Conservation (phyloP, 64 coral and sea anemone species). For the Pocillopora damicornis region DNA sequence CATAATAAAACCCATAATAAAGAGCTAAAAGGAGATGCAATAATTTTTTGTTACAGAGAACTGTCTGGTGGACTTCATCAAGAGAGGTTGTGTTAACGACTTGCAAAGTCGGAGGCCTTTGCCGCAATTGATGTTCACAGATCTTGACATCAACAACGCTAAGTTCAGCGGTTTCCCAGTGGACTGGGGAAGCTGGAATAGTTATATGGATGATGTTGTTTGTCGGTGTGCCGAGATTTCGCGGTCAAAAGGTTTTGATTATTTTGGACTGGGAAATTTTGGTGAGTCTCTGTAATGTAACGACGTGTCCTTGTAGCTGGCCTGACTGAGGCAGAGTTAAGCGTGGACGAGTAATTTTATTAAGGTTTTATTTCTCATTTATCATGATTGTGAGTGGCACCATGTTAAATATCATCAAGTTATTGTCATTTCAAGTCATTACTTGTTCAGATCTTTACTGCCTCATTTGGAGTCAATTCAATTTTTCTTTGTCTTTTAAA, state of each 20-base stretch:
- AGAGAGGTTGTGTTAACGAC: slow-evolving; percentile 71
- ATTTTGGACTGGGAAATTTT: slow-evolving; percentile 61
- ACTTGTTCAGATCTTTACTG: no score
- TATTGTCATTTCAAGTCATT: no score
- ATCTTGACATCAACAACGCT: slow-evolving; percentile 31
- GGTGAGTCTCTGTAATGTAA: slow-evolving; percentile 31
- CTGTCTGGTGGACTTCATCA: slow-evolving; percentile 22
- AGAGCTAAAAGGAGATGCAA: not conserved
- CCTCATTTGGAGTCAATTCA: no score
- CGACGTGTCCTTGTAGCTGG: no score
- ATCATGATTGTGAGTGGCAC: not conserved
- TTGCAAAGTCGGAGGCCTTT: slow-evolving; percentile 51
- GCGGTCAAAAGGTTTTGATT: slow-evolving; percentile 26
- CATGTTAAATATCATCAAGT: no score
- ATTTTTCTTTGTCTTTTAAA: not conserved
- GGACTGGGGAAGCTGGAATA: slow-evolving; percentile 68
- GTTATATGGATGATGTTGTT: slow-evolving; percentile 51
- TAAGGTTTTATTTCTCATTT: not conserved
- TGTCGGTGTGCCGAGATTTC: slow-evolving; percentile 65
- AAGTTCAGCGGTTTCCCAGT: slow-evolving; percentile 53
- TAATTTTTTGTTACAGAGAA: not conserved
- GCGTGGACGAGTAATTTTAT: no score
- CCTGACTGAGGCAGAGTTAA: not conserved
- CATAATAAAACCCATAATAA: no score
- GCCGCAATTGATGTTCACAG: slow-evolving; percentile 39